Evolutionary conservation across 2,797 vertebrate genomes (phyloP), one percentile per base, ranked within the genome.

Genomic region (Craterocephalus amniculus): DNA sequence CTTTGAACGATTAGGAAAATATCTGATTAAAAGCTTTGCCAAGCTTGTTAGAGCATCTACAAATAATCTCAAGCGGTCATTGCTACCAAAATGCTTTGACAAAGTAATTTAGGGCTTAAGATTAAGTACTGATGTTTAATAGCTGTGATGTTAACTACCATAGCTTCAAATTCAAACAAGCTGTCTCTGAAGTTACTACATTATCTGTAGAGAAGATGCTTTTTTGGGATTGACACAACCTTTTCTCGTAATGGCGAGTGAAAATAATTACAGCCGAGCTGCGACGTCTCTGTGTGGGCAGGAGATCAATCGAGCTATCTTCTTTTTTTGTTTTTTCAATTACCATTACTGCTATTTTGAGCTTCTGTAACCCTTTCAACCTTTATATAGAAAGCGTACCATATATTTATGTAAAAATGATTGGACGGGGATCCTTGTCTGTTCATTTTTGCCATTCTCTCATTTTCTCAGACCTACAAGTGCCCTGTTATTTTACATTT

Each of bases 401-500:
- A 58, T 14, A 24, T 24, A 12, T 6, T 57, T 61, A 58, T 45
- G 35, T 54, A 38, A 55, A 57, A 55, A n/a, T 48, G 10, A 38
- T 38, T n/a, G 38, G n/a, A 60, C 20, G 27, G 22, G 29, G 45
- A 55, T 58, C 12, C 40, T 34, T 18, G 49, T 14, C 20, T 61
- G 29, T 57, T 57, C 4, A 2, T 48, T 63, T 75, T 45, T 59
- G n/a, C 6, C 18, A 63, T 52, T 73, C 31, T 36, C 31, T 63
- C 26, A 9, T 4, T 38, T 52, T 67, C 18, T 38, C 35, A 62
- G 45, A 63, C 20, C 4, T 27, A 57, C 55, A 52, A 61, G 70
- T 34, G 51, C 16, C 29, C 5, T 20, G 56, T 80, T 51, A 69
- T 49, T 74, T 74, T 2, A 45, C 48, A 68, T 51, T 66, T 14